phyloP scores from a whole-genome alignment of 2,797 vertebrate genomes.

The Ceryle rudis region DNA sequence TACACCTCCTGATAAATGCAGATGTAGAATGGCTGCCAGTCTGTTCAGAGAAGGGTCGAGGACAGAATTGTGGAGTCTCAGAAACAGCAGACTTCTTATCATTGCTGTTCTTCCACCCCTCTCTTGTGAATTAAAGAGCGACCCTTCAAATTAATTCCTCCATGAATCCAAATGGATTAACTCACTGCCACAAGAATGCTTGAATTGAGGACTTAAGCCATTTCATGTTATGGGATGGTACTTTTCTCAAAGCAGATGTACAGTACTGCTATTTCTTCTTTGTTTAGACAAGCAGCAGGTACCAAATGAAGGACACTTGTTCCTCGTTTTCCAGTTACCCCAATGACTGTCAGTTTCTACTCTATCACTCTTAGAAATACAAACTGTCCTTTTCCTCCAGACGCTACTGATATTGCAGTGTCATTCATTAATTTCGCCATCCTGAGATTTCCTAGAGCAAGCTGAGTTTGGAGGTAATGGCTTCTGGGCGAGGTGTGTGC shows the following conservation, averaged over 20 bases:
- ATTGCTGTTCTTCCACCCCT: neutral
- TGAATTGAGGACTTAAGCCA: conserved; percentile 29
- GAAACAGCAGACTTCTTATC: neutral
- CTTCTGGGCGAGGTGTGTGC: neutral
- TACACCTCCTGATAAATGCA: neutral
- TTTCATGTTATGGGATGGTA: conserved; percentile 13
- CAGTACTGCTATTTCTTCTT: conserved; percentile 12
- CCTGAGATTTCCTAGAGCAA: conserved; percentile 11
- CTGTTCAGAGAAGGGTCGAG: neutral
- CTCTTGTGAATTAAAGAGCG: neutral
- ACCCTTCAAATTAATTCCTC: neutral
- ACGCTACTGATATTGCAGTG: neutral
- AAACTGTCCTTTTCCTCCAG: neutral
- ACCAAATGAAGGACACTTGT: conserved; percentile 39
- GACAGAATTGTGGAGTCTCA: neutral
- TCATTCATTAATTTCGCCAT: neutral
- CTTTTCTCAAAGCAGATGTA: conserved; percentile 26
- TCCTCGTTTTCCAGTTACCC: neutral
- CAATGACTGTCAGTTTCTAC: neutral
- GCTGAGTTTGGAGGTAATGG: neutral
- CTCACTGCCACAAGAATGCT: conserved; percentile 5
- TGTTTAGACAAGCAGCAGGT: conserved; percentile 18
- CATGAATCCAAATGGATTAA: neutral
- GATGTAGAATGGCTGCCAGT: conserved; percentile 35
- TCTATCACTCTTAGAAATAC: neutral